These are phyloP conservation scores for Hydroisotoma schaefferi DNA, from an alignment of 2,888 invertebrate genomes.

Conservation along the genomic window DNA sequence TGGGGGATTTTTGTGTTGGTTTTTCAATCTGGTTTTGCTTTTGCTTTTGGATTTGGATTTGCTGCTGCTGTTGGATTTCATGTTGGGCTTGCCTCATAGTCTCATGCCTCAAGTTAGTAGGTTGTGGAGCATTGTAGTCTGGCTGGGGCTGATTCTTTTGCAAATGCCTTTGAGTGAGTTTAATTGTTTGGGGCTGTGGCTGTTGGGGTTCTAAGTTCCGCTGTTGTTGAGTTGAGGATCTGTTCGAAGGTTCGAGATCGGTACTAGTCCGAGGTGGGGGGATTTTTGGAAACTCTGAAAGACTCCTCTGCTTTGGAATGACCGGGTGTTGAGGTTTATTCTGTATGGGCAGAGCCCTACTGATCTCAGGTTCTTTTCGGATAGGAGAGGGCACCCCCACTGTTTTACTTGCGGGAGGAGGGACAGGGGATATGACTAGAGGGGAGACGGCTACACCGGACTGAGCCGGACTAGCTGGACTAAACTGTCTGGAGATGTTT, in stretches of 20 bases:
- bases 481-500: not conserved
- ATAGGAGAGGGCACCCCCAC: not conserved
- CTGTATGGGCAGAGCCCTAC: not conserved
- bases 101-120: not conserved
- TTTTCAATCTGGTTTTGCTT: constrained; percentile 8
- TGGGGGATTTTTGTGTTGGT: too few species aligned
- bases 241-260: too few species aligned
- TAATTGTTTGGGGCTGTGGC: too few species aligned
- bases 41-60: constrained; percentile 14
- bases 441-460: not conserved
- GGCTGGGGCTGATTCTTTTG: not conserved
- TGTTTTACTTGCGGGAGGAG: too few species aligned
- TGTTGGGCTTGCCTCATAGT: not conserved
- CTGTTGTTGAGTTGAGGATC: too few species aligned
- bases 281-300: constrained; percentile 40
- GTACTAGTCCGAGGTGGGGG: constrained; percentile 9
- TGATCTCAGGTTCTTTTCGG: constrained; percentile 1
- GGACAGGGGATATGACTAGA: not conserved
- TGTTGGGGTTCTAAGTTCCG: too few species aligned
- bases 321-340: constrained; percentile 13
- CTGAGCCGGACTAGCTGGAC: not conserved
- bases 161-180: not conserved
- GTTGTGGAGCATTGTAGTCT: not conserved
- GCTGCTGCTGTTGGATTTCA: constrained; percentile 14
- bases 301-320: constrained; percentile 46